Evolutionary conservation across 2,888 invertebrate genomes (phyloP).

Genomic region (Podabrus alpinus): DNA sequence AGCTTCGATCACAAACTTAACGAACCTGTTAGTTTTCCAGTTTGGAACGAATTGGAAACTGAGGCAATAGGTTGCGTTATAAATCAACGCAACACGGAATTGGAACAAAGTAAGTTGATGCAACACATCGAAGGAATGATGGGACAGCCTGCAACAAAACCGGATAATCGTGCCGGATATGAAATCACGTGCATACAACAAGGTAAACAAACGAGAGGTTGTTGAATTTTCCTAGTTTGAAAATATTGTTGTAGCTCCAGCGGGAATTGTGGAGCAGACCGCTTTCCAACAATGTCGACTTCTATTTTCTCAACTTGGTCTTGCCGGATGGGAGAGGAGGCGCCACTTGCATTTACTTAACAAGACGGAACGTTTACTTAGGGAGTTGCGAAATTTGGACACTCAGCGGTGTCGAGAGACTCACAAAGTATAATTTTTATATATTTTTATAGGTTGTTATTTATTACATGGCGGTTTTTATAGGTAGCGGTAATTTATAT

Average conservation of each 20-base stretch:
- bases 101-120: slow-evolving; percentile 62
- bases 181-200: slow-evolving; percentile 35
- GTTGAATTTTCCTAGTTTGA: not conserved
- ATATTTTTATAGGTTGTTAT: not conserved
- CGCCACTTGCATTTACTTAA: slow-evolving; percentile 82
- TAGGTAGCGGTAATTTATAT: slow-evolving; percentile 95
- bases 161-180: slow-evolving; percentile 40
- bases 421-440: slow-evolving; percentile 67
- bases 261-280: slow-evolving; percentile 34
- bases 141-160: slow-evolving; percentile 47
- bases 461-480: not conserved
- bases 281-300: slow-evolving; percentile 86
- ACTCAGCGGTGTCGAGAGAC: slow-evolving; percentile 89
- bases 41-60: slow-evolving; percentile 78
- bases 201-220: slow-evolving; percentile 21
- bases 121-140: slow-evolving; percentile 48
- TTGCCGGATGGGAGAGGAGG: slow-evolving; percentile 88
- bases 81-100: slow-evolving; percentile 82
- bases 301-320: slow-evolving; percentile 88
- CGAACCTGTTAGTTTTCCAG: slow-evolving; percentile 75
- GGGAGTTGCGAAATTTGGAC: slow-evolving; percentile 92
- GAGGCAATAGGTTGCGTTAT: slow-evolving; percentile 85
- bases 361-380: slow-evolving; percentile 84
- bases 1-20: slow-evolving; percentile 73
- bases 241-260: slow-evolving; percentile 13